A percentile compares a stretch with the other conserved stretches of the same genome.
Evolutionary conservation across 1,140 invertebrate species (phyloP).

Genomic region (Brachionus plicatilis): DNA sequence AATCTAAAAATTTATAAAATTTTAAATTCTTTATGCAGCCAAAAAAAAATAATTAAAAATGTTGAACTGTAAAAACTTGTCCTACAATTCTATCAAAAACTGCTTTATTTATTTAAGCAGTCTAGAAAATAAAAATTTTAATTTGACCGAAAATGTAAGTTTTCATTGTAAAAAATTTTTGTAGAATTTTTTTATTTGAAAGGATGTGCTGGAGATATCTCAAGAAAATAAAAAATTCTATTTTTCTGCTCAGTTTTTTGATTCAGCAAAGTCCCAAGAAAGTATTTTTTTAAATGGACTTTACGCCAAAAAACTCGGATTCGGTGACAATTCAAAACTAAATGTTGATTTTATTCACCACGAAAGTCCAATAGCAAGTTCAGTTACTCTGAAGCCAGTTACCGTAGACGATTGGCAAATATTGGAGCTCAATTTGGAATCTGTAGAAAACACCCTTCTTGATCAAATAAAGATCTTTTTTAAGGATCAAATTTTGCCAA

Average conservation of each 20-base stretch:
- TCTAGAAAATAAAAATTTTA: background rate
- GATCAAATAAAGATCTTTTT: constrained; percentile 29
- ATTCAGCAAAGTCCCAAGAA: background rate
- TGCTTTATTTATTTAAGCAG: background rate
- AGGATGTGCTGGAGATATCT: background rate
- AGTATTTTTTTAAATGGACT: background rate
- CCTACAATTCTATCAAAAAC: background rate
- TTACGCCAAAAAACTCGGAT: background rate
- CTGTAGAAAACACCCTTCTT: background rate
- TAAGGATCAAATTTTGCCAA: constrained; percentile 10
- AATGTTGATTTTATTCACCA: background rate
- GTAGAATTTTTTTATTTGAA: background rate
- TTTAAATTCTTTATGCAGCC: background rate
- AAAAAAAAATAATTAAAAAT: background rate
- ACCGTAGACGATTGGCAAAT: background rate
- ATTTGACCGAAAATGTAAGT: background rate
- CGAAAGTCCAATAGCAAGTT: background rate
- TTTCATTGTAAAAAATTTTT: background rate
- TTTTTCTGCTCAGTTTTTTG: background rate
- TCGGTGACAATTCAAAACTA: background rate
- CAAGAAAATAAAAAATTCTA: background rate
- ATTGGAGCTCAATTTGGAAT: constrained; percentile 29
- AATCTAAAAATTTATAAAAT: background rate
- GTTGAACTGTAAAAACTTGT: background rate
- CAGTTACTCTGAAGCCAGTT: background rate